Conservation (phyloP, 2,113 vertebrate genomes). For the Calonectris borealis region DNA sequence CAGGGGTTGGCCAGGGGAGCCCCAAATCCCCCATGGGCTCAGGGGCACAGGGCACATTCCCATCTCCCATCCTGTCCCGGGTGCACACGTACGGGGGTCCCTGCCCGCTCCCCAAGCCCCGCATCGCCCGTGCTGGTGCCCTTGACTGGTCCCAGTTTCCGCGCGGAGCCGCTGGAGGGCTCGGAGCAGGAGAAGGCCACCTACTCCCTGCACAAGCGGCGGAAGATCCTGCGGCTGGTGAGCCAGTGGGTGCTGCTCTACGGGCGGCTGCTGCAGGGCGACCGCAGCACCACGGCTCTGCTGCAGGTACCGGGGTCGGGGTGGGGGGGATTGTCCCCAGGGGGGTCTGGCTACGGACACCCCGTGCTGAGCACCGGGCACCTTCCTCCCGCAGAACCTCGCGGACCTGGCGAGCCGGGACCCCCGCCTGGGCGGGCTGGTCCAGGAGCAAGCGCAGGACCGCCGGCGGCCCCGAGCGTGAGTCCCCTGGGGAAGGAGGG, state of each 20-base stretch:
- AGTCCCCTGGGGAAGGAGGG: not conserved
- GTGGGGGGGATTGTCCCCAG: not conserved
- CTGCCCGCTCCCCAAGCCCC: not conserved
- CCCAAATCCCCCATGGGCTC: not conserved
- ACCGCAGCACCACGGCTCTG: conserved; percentile 79
- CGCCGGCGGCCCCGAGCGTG: conserved; percentile 82
- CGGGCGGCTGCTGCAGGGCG: conserved; percentile 81
- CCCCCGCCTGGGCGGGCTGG: conserved; percentile 72
- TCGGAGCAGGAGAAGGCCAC: conserved; percentile 85
- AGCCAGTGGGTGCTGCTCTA: conserved; percentile 90
- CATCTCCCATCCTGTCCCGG: not conserved
- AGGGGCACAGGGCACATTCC: not conserved
- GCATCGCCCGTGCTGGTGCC: not conserved
- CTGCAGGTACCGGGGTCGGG: conserved; percentile 79
- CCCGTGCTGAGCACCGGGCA: rapidly evolving
- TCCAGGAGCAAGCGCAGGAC: conserved; percentile 85
- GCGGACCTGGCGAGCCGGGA: conserved; percentile 82
- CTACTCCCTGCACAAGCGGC: conserved; percentile 83
- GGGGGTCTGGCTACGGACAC: rapidly evolving
- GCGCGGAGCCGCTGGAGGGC: conserved; percentile 80
- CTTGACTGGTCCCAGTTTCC: conserved; percentile 87
- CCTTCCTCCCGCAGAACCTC: conserved; percentile 73
- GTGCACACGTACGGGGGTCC: rapidly evolving
- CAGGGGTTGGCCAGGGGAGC: not conserved
- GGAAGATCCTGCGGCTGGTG: conserved; percentile 88